Percentiles rank a stretch among this genome's conserved stretches.
Conservation (phyloP, 2,888 invertebrate species). For the Encarsia formosa region DNA sequence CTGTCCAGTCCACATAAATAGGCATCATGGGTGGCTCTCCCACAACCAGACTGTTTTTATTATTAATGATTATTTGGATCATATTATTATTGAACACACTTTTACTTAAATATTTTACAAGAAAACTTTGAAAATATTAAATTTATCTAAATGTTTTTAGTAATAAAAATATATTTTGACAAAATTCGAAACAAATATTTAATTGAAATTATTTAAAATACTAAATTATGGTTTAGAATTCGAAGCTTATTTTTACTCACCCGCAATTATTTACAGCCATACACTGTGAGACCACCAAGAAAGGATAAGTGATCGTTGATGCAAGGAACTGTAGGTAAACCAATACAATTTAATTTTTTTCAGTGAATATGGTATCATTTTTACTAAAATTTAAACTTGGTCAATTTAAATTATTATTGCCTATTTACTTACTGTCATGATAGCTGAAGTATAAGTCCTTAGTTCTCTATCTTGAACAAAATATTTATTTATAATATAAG, state of each 20-base stretch:
- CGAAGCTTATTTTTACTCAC: slow-evolving; percentile 48
- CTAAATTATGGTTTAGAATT: too few relatives aligned
- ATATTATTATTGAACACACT: too few relatives aligned
- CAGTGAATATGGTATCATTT: background rate
- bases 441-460: slow-evolving; percentile 56
- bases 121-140: background rate
- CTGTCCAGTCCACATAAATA: slow-evolving; percentile 72
- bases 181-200: too few relatives aligned
- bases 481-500: slow-evolving; percentile 77
- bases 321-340: slow-evolving; percentile 72
- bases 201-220: too few relatives aligned
- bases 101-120: background rate
- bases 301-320: slow-evolving; percentile 84
- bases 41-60: slow-evolving; percentile 53
- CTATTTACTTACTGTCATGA: slow-evolving; percentile 56
- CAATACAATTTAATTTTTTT: background rate
- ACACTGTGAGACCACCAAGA: slow-evolving; percentile 85
- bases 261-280: slow-evolving; percentile 82
- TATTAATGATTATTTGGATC: too few relatives aligned
- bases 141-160: slow-evolving; percentile 1
- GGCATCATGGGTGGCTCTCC: slow-evolving; percentile 84
- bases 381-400: background rate
- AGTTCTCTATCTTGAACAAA: slow-evolving; percentile 69
- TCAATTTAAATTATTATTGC: background rate
- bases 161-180: too few relatives aligned